phyloP scores from a whole-genome alignment of 1,140 invertebrate species.

The Campodea augens region DNA sequence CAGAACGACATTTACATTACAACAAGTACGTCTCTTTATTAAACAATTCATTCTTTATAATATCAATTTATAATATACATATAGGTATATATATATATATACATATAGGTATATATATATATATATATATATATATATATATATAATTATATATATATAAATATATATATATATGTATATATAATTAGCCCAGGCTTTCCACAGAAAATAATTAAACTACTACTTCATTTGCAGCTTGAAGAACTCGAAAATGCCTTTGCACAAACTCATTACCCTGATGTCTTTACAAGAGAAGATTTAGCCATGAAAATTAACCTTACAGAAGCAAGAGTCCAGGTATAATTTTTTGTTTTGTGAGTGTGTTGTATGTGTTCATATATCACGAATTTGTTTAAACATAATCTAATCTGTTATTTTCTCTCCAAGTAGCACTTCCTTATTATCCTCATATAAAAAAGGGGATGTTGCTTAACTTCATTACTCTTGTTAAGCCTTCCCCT shows the following conservation, averaged over 20 bases:
- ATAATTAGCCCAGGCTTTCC: background rate
- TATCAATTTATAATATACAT: background rate
- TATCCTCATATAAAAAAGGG: background rate
- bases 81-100: background rate
- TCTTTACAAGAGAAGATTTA: slow-evolving; percentile 89
- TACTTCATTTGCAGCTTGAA: slow-evolving; percentile 45
- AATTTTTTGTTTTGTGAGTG: too few species aligned
- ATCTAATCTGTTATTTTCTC: too few species aligned
- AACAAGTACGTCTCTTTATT: slow-evolving; percentile 46
- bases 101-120: too few species aligned
- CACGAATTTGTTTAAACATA: too few species aligned
- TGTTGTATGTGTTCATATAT: too few species aligned
- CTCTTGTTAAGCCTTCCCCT: too few species aligned
- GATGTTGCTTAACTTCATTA: too few species aligned
- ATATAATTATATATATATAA: background rate
- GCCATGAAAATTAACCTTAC: slow-evolving; percentile 98
- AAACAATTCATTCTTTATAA: background rate
- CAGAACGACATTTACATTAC: slow-evolving; percentile 88
- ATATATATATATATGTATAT: background rate
- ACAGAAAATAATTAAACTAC: background rate
- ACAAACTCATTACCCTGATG: slow-evolving; percentile 95
- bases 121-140: background rate
- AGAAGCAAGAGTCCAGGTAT: slow-evolving; percentile 91
- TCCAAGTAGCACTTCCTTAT: slow-evolving; percentile 4
- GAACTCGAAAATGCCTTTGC: slow-evolving; percentile 93